Evolutionary conservation across 2,888 invertebrate genomes (phyloP).

Genomic region (Caenorhabditis doughertyi): DNA sequence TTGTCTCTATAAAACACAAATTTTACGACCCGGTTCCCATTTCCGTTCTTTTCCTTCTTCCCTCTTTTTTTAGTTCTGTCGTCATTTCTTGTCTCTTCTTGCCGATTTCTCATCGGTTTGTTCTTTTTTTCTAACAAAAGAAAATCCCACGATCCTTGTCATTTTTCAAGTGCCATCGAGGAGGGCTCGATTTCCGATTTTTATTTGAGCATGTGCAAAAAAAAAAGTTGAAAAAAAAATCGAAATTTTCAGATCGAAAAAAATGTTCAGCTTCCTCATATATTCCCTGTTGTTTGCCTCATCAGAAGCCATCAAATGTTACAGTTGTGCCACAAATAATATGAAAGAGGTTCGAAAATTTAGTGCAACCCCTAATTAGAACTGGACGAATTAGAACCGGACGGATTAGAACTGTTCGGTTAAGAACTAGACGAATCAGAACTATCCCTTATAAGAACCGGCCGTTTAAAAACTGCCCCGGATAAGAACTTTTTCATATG

Average conservation of each 20-base stretch:
- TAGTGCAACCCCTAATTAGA: too few species aligned
- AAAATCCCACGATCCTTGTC: constrained; percentile 29
- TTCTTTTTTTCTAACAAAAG: not conserved
- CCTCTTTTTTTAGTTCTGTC: not conserved
- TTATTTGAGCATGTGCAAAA: not conserved
- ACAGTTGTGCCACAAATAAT: constrained; percentile 80
- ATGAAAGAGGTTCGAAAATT: constrained; percentile 73
- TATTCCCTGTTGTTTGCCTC: constrained; percentile 41
- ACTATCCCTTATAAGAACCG: too few species aligned
- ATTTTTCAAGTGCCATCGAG: constrained; percentile 10
- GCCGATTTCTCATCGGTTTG: not conserved
- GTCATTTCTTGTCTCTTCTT: not conserved
- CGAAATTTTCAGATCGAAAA: too few species aligned
- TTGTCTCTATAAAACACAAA: not conserved
- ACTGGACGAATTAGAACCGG: too few species aligned
- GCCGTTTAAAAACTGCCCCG: too few species aligned
- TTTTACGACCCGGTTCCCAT: constrained; percentile 20
- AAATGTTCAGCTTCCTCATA: constrained; percentile 42
- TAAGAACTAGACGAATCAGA: too few species aligned
- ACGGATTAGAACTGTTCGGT: too few species aligned
- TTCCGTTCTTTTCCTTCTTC: not conserved
- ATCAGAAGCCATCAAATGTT: constrained; percentile 74
- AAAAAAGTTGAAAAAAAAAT: too few species aligned
- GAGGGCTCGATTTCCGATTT: not conserved
- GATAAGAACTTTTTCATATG: too few species aligned